Percentiles rank a stretch among this genome's conserved stretches.
phyloP scores from a whole-genome alignment of 2,113 vertebrate species.

The Oriolus oriolus region DNA sequence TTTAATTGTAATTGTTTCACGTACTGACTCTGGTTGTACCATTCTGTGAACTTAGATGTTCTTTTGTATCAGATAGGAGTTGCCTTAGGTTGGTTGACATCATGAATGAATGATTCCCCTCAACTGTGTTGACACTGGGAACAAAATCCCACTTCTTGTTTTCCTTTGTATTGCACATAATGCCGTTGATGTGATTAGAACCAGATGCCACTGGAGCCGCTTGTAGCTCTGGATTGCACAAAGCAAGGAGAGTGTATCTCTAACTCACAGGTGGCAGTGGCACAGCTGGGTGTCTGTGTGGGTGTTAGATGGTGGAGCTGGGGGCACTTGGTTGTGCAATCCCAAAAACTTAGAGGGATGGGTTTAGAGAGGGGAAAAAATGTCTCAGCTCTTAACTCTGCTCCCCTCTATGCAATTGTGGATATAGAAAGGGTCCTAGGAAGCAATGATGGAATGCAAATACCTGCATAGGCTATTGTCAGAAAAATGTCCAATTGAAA shows the following conservation, averaged over 20 bases:
- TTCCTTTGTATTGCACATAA: not conserved
- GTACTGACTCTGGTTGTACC: not conserved
- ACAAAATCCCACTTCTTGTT: not conserved
- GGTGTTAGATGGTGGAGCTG: not conserved
- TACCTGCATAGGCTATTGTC: not conserved
- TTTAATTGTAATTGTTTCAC: not conserved
- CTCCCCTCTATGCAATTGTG: not conserved
- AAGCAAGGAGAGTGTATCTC: not conserved
- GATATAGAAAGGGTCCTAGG: not conserved
- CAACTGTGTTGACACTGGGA: not conserved
- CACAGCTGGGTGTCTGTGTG: accelerated
- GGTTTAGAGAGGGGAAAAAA: not conserved
- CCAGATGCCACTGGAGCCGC: not conserved
- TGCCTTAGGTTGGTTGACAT: not conserved
- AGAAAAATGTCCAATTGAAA: not conserved
- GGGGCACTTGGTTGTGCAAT: not conserved
- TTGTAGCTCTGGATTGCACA: not conserved
- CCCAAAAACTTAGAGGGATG: not conserved
- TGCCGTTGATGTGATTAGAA: accelerated
- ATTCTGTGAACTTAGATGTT: not conserved
- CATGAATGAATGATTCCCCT: not conserved
- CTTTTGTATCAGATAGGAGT: not conserved
- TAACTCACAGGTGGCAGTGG: not conserved
- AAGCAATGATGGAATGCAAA: not conserved
- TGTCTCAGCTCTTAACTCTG: not conserved